Percentiles rank a stretch among this genome's conserved stretches.
phyloP scores from a whole-genome alignment of 2,113 vertebrate genomes.

The Tragulus kanchil region DNA sequence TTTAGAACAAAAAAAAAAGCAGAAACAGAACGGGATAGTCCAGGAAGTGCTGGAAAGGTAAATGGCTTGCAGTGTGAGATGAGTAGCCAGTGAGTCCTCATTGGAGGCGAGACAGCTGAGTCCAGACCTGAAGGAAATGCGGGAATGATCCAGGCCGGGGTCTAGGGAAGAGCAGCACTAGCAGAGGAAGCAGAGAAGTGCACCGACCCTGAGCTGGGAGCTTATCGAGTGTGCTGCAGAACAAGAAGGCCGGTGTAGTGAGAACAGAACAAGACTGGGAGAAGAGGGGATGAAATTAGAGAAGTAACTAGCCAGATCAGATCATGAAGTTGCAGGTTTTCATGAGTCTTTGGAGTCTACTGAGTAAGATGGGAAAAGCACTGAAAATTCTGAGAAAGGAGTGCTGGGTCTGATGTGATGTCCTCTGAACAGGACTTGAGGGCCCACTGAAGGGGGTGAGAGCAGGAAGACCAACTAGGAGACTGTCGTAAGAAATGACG shows the following conservation, averaged over 20 bases:
- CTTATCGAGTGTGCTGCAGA: not conserved
- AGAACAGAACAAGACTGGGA: not conserved
- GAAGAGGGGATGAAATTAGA: not conserved
- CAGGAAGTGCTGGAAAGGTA: not conserved
- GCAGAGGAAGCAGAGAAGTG: not conserved
- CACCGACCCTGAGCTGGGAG: not conserved
- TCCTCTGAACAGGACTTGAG: not conserved
- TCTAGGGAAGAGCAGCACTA: not conserved
- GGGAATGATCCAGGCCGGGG: not conserved
- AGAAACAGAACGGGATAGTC: no score
- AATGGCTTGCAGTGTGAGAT: not conserved
- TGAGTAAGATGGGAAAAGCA: not conserved
- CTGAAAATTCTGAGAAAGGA: not conserved
- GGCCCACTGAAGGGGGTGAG: not conserved
- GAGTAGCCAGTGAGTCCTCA: not conserved
- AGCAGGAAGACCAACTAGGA: not conserved
- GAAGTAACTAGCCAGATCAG: not conserved
- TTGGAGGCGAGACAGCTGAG: not conserved
- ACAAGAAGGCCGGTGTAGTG: not conserved
- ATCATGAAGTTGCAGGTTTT: not conserved
- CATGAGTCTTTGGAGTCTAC: not conserved
- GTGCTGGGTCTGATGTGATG: not conserved
- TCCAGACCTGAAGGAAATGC: not conserved
- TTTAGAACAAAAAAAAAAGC: not conserved
- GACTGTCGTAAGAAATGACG: not conserved